Conservation (phyloP, 2,888 invertebrate species). For the Pollenia labialis region DNA sequence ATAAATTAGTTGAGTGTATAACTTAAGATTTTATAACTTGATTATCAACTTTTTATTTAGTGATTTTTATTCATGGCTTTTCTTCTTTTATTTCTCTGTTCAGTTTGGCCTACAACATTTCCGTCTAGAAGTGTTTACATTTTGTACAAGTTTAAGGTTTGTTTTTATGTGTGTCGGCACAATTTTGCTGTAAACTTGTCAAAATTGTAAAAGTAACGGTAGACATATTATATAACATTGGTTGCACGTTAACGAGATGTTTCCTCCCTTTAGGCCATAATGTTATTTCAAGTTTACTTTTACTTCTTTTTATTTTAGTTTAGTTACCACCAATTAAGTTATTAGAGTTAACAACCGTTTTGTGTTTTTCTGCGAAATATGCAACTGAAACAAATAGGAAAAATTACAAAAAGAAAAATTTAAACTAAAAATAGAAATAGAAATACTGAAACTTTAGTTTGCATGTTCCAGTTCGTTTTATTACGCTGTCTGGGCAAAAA, state of each 20-base stretch:
- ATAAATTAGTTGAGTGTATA: conserved; percentile 11
- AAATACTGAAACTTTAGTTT: conserved; percentile 38
- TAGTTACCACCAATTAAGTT: conserved; percentile 71
- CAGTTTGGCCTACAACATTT: neutral
- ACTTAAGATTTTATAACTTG: conserved; percentile 25
- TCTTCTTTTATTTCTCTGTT: neutral
- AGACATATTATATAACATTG: conserved; percentile 40
- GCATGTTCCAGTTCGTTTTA: conserved; percentile 57
- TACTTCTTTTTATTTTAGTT: conserved; percentile 32
- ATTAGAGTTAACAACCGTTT: conserved; percentile 68
- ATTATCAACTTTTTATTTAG: conserved; percentile 8
- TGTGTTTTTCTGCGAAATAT: conserved; percentile 46
- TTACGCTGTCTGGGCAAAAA: conserved; percentile 42
- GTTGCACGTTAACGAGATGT: conserved; percentile 65
- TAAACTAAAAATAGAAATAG: neutral
- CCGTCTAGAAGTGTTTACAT: neutral
- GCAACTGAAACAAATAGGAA: conserved; percentile 22
- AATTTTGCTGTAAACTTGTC: conserved; percentile 59
- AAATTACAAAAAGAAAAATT: neutral
- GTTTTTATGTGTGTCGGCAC: neutral
- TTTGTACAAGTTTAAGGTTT: neutral
- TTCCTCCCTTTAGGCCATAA: conserved; percentile 62
- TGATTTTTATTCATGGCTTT: neutral
- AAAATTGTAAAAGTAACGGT: conserved; percentile 52
- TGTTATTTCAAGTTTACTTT: conserved; percentile 61